Conservation (phyloP, 1,140 invertebrate genomes). For the Diachasmimorpha longicaudata region DNA sequence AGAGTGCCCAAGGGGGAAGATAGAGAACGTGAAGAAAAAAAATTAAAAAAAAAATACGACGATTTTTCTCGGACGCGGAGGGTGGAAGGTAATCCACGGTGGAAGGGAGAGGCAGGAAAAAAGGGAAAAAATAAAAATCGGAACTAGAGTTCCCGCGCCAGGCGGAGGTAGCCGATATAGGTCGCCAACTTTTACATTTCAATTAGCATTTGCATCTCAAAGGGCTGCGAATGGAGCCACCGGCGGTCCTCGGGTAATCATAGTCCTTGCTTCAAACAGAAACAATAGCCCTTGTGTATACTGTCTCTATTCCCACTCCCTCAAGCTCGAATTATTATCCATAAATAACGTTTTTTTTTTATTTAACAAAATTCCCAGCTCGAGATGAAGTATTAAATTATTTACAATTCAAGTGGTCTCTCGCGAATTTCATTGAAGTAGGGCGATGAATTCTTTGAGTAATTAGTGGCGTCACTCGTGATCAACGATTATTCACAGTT, state of each 20-base stretch:
- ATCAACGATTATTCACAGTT: not conserved
- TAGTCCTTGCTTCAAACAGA: slow-evolving; percentile 33
- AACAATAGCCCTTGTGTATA: slow-evolving; percentile 29
- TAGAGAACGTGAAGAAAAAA: not conserved
- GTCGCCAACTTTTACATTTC: slow-evolving; percentile 40
- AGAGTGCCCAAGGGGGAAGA: slow-evolving; percentile 2
- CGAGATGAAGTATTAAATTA: not conserved
- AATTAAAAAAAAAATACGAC: not conserved
- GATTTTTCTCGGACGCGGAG: slow-evolving; percentile 6
- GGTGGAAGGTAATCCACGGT: not conserved
- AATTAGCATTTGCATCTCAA: slow-evolving; percentile 43
- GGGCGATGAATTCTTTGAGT: not conserved
- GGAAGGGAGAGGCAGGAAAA: not conserved
- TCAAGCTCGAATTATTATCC: not conserved
- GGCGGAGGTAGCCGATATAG: slow-evolving; percentile 30
- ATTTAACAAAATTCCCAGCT: not conserved
- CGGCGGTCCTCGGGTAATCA: slow-evolving; percentile 28
- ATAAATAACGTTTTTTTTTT: not conserved
- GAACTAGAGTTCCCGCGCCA: slow-evolving; percentile 1
- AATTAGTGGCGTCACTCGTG: not conserved
- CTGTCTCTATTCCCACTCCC: not conserved
- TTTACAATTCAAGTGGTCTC: not conserved
- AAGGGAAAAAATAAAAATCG: not conserved
- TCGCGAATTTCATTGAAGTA: not conserved
- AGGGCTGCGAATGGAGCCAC: slow-evolving; percentile 31